A percentile compares a stretch with the other conserved stretches of the same genome.
Evolutionary conservation across 2,888 invertebrate species (phyloP).

Genomic region (Caenorhabditis zanzibari): DNA sequence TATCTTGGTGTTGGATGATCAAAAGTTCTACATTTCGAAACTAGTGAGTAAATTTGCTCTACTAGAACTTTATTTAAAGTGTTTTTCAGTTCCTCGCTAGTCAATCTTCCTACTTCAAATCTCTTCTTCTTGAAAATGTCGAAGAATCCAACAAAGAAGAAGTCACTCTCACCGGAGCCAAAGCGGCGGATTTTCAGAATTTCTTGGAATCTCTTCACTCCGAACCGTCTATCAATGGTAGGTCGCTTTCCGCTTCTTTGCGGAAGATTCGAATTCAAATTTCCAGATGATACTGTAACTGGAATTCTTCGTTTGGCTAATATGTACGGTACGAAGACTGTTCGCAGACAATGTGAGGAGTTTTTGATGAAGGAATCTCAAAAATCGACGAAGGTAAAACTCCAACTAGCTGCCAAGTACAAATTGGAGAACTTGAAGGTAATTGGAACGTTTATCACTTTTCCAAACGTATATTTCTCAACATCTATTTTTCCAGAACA

Average conservation of each 20-base stretch:
- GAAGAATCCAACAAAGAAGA: neutral
- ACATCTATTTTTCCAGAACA: neutral
- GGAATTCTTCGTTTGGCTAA: constrained; percentile 2
- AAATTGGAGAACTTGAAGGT: constrained; percentile 1
- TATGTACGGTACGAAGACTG: neutral
- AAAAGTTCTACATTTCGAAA: constrained; percentile 7
- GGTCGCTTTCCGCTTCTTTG: too few species aligned
- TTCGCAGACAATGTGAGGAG: neutral
- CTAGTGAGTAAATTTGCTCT: neutral
- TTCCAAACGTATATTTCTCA: too few species aligned
- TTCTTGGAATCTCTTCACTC: neutral
- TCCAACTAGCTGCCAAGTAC: neutral
- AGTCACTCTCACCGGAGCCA: neutral
- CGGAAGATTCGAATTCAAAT: too few species aligned
- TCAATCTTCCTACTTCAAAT: neutral
- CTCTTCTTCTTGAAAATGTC: neutral
- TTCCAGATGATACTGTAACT: neutral
- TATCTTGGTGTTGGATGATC: neutral
- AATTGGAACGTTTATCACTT: neutral
- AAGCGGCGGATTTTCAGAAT: neutral
- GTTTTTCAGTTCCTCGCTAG: neutral
- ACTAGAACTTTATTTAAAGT: neutral
- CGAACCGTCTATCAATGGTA: neutral
- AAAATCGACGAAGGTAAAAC: neutral
- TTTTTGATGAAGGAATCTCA: neutral